A percentile compares a stretch with the other conserved stretches of the same genome.
These are phyloP conservation scores for Sebastes melanostomus DNA, from an alignment of 2,797 vertebrate genomes.

Conservation along the genomic window DNA sequence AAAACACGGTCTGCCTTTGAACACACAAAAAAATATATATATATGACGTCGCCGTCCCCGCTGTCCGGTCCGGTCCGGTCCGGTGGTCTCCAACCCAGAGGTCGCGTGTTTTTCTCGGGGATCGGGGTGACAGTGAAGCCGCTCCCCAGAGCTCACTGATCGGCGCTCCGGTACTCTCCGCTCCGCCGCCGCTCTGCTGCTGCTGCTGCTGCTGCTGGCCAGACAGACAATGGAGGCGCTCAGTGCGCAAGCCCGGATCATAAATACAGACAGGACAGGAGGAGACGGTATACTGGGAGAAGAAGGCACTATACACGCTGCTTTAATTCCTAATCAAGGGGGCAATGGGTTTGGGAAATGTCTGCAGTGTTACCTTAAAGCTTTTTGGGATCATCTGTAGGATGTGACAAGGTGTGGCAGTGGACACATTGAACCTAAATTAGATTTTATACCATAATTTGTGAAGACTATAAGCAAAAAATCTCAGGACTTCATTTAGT, in stretches of 20 bases:
- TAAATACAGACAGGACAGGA: conserved; percentile 49
- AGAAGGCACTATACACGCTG: background rate
- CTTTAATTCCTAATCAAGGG: background rate
- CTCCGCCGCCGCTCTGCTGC: conserved; percentile 33
- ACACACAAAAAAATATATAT: background rate
- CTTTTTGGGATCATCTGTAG: background rate
- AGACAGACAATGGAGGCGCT: conserved; percentile 83
- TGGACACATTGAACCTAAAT: background rate
- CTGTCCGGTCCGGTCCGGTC: conserved; percentile 21
- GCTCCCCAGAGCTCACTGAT: conserved; percentile 68
- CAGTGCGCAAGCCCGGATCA: conserved; percentile 82
- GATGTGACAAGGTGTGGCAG: background rate
- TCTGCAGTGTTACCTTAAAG: background rate
- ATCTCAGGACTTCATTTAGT: background rate
- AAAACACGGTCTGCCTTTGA: conserved; percentile 36
- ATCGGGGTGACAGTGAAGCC: conserved; percentile 75
- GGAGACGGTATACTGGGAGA: conserved; percentile 26
- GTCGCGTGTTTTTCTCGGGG: conserved; percentile 35
- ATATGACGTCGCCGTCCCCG: conserved; percentile 32
- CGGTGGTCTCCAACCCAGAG: conserved; percentile 41
- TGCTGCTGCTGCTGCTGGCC: conserved; percentile 43
- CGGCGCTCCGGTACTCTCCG: conserved; percentile 51
- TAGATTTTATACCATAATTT: background rate
- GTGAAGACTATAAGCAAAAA: background rate
- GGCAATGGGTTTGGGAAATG: background rate